Percentiles rank a stretch among this genome's conserved stretches.
These are phyloP conservation scores for Argya squamiceps DNA, from an alignment of 2,797 vertebrate genomes.

Conservation along the genomic window DNA sequence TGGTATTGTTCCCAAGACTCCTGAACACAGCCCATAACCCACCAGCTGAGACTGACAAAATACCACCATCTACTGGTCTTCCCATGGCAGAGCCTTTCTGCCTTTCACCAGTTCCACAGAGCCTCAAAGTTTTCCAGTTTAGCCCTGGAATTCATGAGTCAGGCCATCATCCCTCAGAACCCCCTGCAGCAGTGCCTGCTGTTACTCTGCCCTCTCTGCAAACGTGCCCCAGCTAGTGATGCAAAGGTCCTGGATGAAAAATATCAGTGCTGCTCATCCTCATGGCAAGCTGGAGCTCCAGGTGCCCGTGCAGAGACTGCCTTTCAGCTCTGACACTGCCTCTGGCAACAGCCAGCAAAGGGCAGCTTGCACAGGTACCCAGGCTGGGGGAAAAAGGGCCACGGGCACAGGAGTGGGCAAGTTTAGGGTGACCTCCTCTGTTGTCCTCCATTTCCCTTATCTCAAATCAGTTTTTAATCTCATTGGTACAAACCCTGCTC, in stretches of 20 bases:
- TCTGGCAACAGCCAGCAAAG: not conserved
- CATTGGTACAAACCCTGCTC: not conserved
- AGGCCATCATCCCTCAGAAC: not conserved
- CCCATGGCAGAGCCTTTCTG: not conserved
- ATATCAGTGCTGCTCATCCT: accelerated
- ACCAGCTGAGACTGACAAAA: not conserved
- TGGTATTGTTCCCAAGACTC: not conserved
- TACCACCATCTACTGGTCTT: not conserved
- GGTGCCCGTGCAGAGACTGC: too few relatives aligned
- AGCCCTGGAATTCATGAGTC: not conserved
- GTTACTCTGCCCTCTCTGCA: not conserved
- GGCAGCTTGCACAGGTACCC: not conserved
- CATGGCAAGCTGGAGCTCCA: too few relatives aligned
- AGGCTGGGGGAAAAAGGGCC: not conserved
- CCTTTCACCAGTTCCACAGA: not conserved
- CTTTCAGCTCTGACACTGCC: not conserved
- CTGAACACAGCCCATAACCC: not conserved
- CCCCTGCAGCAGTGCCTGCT: not conserved
- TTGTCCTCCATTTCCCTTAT: not conserved
- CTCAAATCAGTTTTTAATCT: not conserved
- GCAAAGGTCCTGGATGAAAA: too few relatives aligned
- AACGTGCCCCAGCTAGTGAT: not conserved
- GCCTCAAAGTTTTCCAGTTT: not conserved
- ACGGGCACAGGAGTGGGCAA: not conserved
- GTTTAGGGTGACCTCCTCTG: not conserved